These are phyloP conservation scores for Fratercula arctica DNA, from an alignment of 2,797 vertebrate genomes.

Conservation along the genomic window DNA sequence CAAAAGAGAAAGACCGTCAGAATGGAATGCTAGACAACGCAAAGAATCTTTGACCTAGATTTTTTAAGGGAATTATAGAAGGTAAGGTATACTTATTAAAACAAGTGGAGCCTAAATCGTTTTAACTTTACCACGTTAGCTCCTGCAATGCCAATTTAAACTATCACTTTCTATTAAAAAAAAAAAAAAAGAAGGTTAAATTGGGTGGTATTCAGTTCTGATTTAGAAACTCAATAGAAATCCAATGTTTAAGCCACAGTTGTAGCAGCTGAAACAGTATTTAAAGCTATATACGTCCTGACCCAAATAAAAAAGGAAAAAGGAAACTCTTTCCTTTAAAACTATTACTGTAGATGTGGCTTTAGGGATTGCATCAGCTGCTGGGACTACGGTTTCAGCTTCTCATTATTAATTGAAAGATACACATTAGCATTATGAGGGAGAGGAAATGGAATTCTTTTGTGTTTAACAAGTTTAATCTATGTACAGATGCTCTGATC, in stretches of 20 bases:
- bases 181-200: not conserved
- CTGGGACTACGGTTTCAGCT: not conserved
- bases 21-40: conserved; percentile 52
- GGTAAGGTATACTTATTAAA: conserved; percentile 68
- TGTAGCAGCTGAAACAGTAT: conserved; percentile 63
- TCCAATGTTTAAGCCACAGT: conserved; percentile 51
- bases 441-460: not conserved
- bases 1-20: conserved; percentile 6
- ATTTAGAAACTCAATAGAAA: conserved; percentile 67
- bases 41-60: conserved; percentile 65
- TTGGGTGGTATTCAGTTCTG: conserved; percentile 50
- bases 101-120: conserved; percentile 45
- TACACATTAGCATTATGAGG: not conserved
- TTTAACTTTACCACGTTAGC: conserved; percentile 65
- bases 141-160: conserved; percentile 70
- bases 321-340: conserved; percentile 45
- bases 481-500: not conserved
- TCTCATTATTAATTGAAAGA: not conserved
- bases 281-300: conserved; percentile 52
- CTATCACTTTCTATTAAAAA: conserved; percentile 62
- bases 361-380: conserved; percentile 60
- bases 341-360: conserved; percentile 42
- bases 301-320: conserved; percentile 46
- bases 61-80: conserved; percentile 58
- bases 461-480: conserved; percentile 1